phyloP scores from a whole-genome alignment of 1,140 invertebrate genomes.

The Camponotus vicinus region DNA sequence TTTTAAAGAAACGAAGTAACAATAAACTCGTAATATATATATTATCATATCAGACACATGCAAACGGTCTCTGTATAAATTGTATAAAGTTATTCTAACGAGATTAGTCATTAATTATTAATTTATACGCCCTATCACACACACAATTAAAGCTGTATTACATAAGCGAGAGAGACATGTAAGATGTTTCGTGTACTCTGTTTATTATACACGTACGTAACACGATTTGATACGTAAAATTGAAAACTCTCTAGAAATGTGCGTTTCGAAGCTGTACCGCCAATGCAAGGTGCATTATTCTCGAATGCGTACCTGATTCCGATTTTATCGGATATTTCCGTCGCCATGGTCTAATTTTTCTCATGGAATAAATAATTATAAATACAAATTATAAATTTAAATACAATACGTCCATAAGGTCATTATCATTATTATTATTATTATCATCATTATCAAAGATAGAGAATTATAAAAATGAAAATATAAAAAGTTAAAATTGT shows the following conservation, averaged over 20 bases:
- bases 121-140: constrained; percentile 52
- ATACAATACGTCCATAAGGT: background rate
- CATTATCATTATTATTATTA: background rate
- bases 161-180: constrained; percentile 7
- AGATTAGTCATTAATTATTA: constrained; percentile 82
- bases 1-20: constrained; percentile 54
- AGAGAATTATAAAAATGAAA: background rate
- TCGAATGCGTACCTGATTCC: constrained; percentile 45
- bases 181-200: constrained; percentile 37
- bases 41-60: constrained; percentile 82
- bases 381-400: background rate
- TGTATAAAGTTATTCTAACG: constrained; percentile 80
- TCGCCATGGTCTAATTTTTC: background rate
- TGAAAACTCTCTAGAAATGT: constrained; percentile 37
- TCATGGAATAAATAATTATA: background rate
- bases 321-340: constrained; percentile 28
- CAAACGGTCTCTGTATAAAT: constrained; percentile 82
- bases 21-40: constrained; percentile 69
- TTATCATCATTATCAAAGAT: background rate
- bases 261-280: constrained; percentile 34
- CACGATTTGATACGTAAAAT: constrained; percentile 4
- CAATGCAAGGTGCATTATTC: constrained; percentile 29
- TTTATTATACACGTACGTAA: constrained; percentile 9
- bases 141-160: constrained; percentile 26
- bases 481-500: background rate